Conservation (phyloP, 2,888 invertebrate species). For the Heliconius cydno region DNA sequence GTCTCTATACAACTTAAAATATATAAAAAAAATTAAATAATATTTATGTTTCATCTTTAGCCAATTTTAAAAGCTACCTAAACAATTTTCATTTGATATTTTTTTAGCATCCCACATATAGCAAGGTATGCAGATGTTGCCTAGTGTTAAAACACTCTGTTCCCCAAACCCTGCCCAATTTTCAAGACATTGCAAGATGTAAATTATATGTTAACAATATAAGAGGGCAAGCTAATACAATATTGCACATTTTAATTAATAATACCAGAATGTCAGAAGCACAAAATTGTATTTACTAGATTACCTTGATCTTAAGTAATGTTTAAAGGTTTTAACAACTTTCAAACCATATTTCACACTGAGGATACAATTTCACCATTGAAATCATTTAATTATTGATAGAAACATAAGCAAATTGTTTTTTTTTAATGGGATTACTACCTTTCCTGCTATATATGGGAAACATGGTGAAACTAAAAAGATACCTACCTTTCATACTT, state of each 20-base stretch:
- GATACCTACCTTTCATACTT: constrained; percentile 91
- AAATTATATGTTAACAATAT: too few species aligned
- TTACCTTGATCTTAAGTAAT: neutral
- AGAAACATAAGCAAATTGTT: neutral
- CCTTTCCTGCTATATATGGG: neutral
- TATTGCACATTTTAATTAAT: neutral
- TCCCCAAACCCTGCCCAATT: too few species aligned
- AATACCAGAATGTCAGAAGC: neutral
- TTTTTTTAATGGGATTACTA: neutral
- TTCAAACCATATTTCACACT: neutral
- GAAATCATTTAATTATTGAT: neutral
- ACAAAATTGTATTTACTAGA: neutral
- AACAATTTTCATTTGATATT: too few species aligned
- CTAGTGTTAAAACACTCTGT: too few species aligned
- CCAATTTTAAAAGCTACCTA: too few species aligned
- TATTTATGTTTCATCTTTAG: too few species aligned
- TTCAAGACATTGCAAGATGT: too few species aligned
- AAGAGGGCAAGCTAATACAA: too few species aligned
- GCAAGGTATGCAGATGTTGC: too few species aligned
- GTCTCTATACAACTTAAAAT: too few species aligned
- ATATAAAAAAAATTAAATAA: too few species aligned
- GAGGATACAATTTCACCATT: neutral
- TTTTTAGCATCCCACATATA: too few species aligned
- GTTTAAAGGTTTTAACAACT: neutral
- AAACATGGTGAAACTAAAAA: neutral